These are phyloP conservation scores for Condylura cristata DNA, from an alignment of 2,113 vertebrate species.

Conservation along the genomic window DNA sequence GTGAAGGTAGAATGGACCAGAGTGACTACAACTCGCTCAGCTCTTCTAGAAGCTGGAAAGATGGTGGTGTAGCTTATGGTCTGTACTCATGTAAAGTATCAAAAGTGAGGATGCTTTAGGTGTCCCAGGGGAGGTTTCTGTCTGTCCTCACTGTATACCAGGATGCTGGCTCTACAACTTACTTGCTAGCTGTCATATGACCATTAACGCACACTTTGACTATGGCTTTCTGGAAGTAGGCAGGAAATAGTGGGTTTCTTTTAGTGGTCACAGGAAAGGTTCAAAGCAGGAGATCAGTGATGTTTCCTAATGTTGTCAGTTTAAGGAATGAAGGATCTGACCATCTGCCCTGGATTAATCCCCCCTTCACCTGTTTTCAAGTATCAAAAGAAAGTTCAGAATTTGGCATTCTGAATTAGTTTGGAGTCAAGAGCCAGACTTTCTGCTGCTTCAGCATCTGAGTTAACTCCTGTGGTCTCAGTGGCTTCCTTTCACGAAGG, in stretches of 20 bases:
- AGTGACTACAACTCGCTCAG: neutral
- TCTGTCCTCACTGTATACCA: too few relatives aligned
- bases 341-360: neutral
- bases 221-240: neutral
- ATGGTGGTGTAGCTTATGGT: neutral
- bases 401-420: neutral
- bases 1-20: neutral
- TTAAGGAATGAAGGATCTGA: neutral
- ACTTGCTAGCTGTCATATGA: too few relatives aligned
- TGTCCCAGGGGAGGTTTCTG: neutral
- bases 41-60: neutral
- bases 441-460: neutral
- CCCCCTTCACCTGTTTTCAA: neutral
- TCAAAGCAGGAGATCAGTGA: neutral
- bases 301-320: neutral
- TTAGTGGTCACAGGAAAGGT: neutral
- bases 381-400: neutral
- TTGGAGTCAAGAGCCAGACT: neutral
- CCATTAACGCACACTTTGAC: too few relatives aligned
- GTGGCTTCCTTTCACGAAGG: neutral
- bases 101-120: neutral
- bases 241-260: neutral
- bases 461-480: neutral
- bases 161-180: neutral
- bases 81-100: neutral